Evolutionary conservation across 2,113 vertebrate species (phyloP), one percentile per base, ranked within the genome.

Genomic region (Panurus biarmicus): DNA sequence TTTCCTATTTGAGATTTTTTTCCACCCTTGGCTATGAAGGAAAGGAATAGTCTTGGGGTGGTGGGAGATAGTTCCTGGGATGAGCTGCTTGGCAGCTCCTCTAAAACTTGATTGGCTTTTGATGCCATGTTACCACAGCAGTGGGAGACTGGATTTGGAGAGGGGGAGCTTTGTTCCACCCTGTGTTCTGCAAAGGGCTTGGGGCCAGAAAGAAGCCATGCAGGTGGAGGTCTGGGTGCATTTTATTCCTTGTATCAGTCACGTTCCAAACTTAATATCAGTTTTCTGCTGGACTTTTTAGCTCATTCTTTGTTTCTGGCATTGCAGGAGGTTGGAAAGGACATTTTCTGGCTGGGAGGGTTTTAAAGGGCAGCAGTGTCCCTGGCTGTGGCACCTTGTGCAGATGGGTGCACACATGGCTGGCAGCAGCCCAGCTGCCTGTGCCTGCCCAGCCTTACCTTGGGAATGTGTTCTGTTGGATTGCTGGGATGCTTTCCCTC

Each of bases 151-250:
- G 66, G 38, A 28, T 88, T 58, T 51, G 26, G 25, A 62, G 62
- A 62, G 28, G n/a, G 44, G 81, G 48, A 56, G 76, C 66, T 53
- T 76, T 69, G 15, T 91, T 93, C 51, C 9, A 40, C 69, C 26
- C 35, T 45, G 18, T 42, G 38, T 58, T 16, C 40, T 50, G 33
- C 67, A 67, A 44, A 84, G 47, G 36, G 11, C 40, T 62, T 35
- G 31, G 51, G 44, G 26, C 26, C 44, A 74, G 67, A 67, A 70
- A 6, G 0, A 0, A 88, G 56, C 65, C 1, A 1, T 0, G 2
- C 48, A 48, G 48, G 20, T 61, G 60, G n/a, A 57, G 66, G 12
- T 38, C 35, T 69, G 64, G 9, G 33, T 89, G 51, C 40, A 7
- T 45, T 70, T 48, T 1, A 1, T 50, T 89, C n/a, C 14, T 87